Conservation (phyloP, 64 coral and sea anemone species). For the Porites lutea region DNA sequence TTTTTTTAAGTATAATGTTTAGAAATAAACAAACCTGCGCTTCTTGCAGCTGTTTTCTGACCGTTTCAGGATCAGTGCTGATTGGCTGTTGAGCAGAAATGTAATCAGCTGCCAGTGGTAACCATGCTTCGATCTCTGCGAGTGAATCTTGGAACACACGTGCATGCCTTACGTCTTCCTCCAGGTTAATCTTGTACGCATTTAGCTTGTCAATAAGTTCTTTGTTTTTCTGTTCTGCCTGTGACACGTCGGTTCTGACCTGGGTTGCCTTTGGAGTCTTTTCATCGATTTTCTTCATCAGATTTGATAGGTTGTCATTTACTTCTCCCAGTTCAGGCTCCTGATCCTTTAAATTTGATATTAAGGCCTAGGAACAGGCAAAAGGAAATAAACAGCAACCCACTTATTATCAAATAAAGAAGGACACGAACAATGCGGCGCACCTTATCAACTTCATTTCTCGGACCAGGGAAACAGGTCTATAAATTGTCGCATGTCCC, state of each 20-base stretch:
- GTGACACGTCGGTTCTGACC: constrained; percentile 72
- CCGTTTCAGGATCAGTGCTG: constrained; percentile 91
- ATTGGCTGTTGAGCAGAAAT: constrained; percentile 89
- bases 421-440: too few relatives aligned
- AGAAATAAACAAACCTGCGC: constrained; percentile 71
- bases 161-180: constrained; percentile 76
- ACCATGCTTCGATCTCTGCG: constrained; percentile 86
- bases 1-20: neutral
- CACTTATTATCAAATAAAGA: too few relatives aligned
- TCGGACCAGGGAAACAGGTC: too few relatives aligned
- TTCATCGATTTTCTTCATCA: constrained; percentile 86
- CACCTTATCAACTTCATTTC: too few relatives aligned
- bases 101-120: constrained; percentile 80
- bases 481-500: too few relatives aligned
- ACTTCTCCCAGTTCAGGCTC: constrained; percentile 66
- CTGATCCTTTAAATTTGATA: constrained; percentile 75
- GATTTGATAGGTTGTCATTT: constrained; percentile 65
- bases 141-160: constrained; percentile 81
- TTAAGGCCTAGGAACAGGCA: constrained; percentile 55
- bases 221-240: constrained; percentile 71
- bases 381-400: neutral
- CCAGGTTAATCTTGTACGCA: constrained; percentile 74
- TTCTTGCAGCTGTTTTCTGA: constrained; percentile 91
- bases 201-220: constrained; percentile 80
- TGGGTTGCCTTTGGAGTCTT: constrained; percentile 71